Conservation (phyloP, 2,113 vertebrate genomes). For the Gorilla gorilla region DNA sequence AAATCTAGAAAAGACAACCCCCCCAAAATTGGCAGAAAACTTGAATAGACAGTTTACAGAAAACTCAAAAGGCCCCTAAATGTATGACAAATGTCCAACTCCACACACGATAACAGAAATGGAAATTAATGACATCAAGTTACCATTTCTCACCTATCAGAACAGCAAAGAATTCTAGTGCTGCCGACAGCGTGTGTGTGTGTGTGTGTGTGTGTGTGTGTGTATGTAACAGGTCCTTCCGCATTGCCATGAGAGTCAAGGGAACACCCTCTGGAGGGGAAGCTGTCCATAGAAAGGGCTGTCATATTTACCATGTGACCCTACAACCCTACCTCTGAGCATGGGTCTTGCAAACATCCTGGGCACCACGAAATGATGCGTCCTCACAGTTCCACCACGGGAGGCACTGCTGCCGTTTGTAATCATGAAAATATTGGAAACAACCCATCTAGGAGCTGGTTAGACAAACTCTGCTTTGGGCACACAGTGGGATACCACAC, state of each 20-base stretch:
- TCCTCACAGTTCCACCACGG: neutral
- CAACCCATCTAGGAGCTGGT: neutral
- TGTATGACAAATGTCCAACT: neutral
- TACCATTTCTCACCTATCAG: too few relatives aligned
- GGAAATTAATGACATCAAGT: neutral
- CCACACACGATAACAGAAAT: neutral
- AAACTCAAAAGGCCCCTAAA: neutral
- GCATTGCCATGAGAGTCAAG: fast-evolving
- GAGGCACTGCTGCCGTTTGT: neutral
- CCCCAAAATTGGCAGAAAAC: neutral
- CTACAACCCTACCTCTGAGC: neutral
- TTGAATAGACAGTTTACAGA: neutral
- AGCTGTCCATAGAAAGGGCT: neutral
- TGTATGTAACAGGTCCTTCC: neutral
- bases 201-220: too few relatives aligned
- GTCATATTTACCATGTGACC: neutral
- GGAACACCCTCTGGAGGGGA: neutral
- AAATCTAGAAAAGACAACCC: neutral
- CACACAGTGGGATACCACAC: fast-evolving
- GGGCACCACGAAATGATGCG: fast-evolving
- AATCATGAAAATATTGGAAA: neutral
- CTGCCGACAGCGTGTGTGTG: neutral
- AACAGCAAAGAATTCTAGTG: neutral
- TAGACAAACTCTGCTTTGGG: neutral
- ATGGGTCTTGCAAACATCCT: fast-evolving